These are phyloP conservation scores for Drosophila demipolita DNA, from an alignment of 2,888 invertebrate species.

Conservation along the genomic window DNA sequence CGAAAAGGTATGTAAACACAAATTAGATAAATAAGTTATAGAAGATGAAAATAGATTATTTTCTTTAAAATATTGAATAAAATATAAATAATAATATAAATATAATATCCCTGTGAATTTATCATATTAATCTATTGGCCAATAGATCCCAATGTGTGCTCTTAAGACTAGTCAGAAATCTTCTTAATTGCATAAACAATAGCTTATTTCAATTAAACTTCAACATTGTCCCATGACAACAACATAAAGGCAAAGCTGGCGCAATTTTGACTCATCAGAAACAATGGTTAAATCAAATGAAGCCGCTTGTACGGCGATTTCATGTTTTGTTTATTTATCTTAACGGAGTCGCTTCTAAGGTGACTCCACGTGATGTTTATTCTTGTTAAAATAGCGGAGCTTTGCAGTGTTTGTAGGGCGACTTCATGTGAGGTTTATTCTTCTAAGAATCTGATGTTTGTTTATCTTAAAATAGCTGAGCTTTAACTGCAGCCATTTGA, in stretches of 20 bases:
- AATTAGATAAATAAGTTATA: background rate
- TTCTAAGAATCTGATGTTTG: too few relatives aligned
- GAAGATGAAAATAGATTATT: background rate
- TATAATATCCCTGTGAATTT: background rate
- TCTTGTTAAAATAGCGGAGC: too few relatives aligned
- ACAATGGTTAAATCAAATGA: background rate
- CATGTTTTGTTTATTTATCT: too few relatives aligned
- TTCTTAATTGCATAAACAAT: background rate
- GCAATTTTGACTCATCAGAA: background rate
- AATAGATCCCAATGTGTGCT: background rate
- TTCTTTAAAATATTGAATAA: background rate
- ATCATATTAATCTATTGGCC: background rate
- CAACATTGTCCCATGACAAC: background rate
- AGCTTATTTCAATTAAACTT: background rate
- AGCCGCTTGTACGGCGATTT: too few relatives aligned
- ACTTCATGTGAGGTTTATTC: too few relatives aligned
- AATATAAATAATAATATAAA: too few relatives aligned
- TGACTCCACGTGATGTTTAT: too few relatives aligned
- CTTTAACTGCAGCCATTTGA: too few relatives aligned
- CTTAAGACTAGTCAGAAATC: too few relatives aligned
- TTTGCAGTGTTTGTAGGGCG: too few relatives aligned
- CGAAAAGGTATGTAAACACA: conserved; percentile 90
- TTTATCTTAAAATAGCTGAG: too few relatives aligned
- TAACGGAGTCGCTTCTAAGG: too few relatives aligned
- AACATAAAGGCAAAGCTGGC: background rate